Evolutionary conservation across 2,888 invertebrate species (phyloP).

Genomic region (Stenodema calcarata): DNA sequence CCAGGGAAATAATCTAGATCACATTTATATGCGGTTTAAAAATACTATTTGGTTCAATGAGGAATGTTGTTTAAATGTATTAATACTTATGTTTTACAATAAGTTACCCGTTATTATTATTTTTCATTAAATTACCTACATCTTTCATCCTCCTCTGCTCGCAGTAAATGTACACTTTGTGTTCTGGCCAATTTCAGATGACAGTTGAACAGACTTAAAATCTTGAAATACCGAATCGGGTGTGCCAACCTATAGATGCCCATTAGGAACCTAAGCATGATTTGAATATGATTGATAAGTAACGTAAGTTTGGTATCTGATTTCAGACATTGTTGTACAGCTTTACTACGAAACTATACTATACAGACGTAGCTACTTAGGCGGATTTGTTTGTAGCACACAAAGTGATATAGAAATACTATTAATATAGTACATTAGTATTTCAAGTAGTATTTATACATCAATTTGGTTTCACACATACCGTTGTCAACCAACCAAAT

Average conservation of each 20-base stretch:
- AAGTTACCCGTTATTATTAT: conserved; percentile 17
- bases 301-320: too few species aligned
- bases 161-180: neutral
- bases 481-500: too few species aligned
- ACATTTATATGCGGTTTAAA: neutral
- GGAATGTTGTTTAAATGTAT: neutral
- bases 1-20: neutral
- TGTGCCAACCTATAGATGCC: neutral
- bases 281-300: too few species aligned
- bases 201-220: neutral
- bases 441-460: too few species aligned
- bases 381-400: too few species aligned
- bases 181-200: neutral
- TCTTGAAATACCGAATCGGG: neutral
- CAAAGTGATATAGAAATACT: too few species aligned
- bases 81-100: neutral
- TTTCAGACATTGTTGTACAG: too few species aligned
- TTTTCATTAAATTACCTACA: neutral
- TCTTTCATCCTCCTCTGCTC: neutral
- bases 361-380: too few species aligned
- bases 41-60: neutral
- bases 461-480: too few species aligned
- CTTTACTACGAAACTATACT: too few species aligned
- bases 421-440: too few species aligned
- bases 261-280: too few species aligned